Evolutionary conservation across 2,113 vertebrate genomes (phyloP).

Genomic region (Meleagris gallopavo): DNA sequence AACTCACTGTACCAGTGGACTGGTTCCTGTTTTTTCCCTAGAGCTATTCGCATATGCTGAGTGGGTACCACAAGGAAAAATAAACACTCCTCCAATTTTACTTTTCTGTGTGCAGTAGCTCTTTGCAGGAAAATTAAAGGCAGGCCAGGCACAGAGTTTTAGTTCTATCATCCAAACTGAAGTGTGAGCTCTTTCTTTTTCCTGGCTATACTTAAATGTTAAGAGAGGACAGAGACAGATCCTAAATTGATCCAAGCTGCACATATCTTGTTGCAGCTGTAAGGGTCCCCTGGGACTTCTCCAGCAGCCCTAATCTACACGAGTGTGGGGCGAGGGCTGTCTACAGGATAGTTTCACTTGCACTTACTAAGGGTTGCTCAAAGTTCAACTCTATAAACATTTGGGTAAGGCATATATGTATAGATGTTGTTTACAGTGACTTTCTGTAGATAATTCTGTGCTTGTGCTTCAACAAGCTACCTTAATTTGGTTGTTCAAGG

Average conservation of each 20-base stretch:
- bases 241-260: not conserved
- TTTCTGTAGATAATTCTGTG: not conserved
- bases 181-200: not conserved
- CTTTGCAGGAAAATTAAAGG: not conserved
- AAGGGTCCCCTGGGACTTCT: not conserved
- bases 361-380: not conserved
- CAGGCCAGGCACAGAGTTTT: not conserved
- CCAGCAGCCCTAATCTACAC: not conserved
- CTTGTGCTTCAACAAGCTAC: accelerated
- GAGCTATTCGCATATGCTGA: not conserved
- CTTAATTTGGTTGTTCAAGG: not conserved
- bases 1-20: not conserved
- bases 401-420: not conserved
- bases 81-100: not conserved
- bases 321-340: accelerated
- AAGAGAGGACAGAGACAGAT: not conserved
- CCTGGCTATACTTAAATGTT: not conserved
- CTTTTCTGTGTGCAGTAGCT: not conserved
- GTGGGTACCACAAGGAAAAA: not conserved
- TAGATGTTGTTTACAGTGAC: not conserved
- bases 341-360: not conserved
- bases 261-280: not conserved
- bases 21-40: not conserved
- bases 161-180: not conserved
- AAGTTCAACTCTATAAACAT: not conserved